phyloP scores from a whole-genome alignment of 2,888 invertebrate species.

The Danaus chrysippus region DNA sequence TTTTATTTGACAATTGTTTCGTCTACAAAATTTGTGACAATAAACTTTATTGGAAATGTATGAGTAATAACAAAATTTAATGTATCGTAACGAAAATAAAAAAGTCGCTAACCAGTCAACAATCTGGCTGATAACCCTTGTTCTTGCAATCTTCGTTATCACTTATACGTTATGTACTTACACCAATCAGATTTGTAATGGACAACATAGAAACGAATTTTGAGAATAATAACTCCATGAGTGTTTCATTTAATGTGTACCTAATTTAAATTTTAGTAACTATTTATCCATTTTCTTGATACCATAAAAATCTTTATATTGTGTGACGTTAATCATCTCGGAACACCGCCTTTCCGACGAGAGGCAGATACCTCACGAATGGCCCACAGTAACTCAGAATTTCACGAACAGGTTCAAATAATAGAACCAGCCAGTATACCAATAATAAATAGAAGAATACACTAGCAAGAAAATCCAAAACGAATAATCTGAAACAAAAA shows the following conservation, averaged over 20 bases:
- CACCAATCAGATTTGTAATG: not conserved
- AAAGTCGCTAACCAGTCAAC: no score
- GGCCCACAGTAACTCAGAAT: conserved; percentile 56
- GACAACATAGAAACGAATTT: not conserved
- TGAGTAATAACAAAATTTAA: no score
- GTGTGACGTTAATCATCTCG: conserved; percentile 23
- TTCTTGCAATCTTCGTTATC: not conserved
- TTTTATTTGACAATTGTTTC: no score
- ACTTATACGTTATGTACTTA: not conserved
- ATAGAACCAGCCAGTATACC: conserved; percentile 59
- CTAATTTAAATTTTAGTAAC: not conserved
- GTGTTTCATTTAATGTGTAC: not conserved
- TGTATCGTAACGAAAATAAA: no score
- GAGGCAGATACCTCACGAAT: conserved; percentile 54
- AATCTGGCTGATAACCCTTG: not conserved
- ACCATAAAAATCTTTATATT: conserved; percentile 1
- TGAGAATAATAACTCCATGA: not conserved
- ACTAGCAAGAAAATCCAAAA: conserved; percentile 70
- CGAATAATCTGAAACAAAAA: conserved; percentile 70
- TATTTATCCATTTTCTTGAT: not conserved
- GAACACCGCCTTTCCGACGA: conserved; percentile 65
- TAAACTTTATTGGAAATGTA: no score
- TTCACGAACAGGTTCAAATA: conserved; percentile 51
- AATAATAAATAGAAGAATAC: conserved; percentile 71
- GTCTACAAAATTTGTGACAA: no score